These are phyloP conservation scores for Galago senegalensis DNA, from an alignment of 2,797 vertebrate genomes.

Conservation along the genomic window DNA sequence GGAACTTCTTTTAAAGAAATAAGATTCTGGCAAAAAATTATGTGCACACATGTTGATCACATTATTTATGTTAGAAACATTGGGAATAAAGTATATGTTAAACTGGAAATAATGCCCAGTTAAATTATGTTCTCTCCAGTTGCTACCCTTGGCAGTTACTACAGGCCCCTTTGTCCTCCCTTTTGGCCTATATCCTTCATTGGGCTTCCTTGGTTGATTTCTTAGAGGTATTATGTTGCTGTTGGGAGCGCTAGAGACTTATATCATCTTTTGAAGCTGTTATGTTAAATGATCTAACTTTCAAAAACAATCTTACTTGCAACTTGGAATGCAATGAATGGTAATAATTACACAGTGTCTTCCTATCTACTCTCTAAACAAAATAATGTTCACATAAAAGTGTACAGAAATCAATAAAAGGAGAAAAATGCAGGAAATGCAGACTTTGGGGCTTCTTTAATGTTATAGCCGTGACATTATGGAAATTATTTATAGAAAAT, in stretches of 20 bases:
- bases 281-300: too few relatives aligned
- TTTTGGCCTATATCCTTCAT: background rate
- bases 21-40: background rate
- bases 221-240: background rate
- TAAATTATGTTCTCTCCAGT: background rate
- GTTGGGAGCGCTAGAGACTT: background rate
- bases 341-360: background rate
- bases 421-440: slow-evolving; percentile 36
- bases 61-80: background rate
- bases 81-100: background rate
- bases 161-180: background rate
- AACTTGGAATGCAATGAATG: background rate
- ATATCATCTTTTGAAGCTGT: too few relatives aligned
- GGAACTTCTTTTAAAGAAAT: background rate
- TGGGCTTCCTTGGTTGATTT: background rate
- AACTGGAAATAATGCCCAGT: background rate
- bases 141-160: background rate
- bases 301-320: background rate
- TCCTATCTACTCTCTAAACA: slow-evolving; percentile 9
- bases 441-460: slow-evolving; percentile 56
- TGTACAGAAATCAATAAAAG: slow-evolving; percentile 11
- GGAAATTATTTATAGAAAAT: slow-evolving; percentile 46
- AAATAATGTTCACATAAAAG: slow-evolving; percentile 46
- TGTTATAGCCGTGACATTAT: background rate
- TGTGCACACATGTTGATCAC: background rate